A percentile compares a stretch with the other conserved stretches of the same genome.
These are phyloP conservation scores for Drosophila asahinai DNA, from an alignment of 1,140 invertebrate species.

Conservation along the genomic window DNA sequence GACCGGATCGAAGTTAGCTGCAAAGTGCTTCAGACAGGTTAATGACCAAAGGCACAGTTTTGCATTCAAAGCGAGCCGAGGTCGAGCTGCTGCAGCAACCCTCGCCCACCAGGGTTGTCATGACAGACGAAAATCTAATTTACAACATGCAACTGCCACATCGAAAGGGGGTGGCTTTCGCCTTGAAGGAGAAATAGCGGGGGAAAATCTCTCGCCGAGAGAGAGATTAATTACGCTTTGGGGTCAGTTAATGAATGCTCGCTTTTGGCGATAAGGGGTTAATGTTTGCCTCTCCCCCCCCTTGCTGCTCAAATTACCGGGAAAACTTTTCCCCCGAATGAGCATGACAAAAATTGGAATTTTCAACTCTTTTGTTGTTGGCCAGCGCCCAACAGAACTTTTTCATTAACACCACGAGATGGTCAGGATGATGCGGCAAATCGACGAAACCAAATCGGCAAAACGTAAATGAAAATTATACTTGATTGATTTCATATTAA, in stretches of 20 bases:
- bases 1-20: constrained; percentile 35
- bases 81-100: constrained; percentile 45
- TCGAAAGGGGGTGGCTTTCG: constrained; percentile 37
- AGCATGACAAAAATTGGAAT: constrained; percentile 72
- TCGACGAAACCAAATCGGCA: constrained; percentile 27
- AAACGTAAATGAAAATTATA: constrained; percentile 63
- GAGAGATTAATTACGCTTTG: constrained; percentile 74
- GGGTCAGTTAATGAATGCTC: constrained; percentile 75
- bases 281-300: constrained; percentile 39
- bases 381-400: constrained; percentile 51
- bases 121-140: constrained; percentile 81
- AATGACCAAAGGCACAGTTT: constrained; percentile 79
- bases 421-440: constrained; percentile 55
- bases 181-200: constrained; percentile 1
- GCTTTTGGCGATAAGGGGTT: constrained; percentile 71
- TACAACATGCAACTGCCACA: constrained; percentile 75
- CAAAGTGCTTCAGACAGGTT: constrained; percentile 80
- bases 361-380: constrained; percentile 44
- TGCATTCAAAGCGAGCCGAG: constrained; percentile 73
- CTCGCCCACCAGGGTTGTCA: constrained; percentile 65
- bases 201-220: constrained; percentile 3
- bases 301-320: constrained; percentile 69
- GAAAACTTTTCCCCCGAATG: constrained; percentile 37
- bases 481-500: constrained; percentile 80
- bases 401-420: constrained; percentile 59